Evolutionary conservation across 2,888 invertebrate species (phyloP).

Genomic region (Eutolmus rufibarbis): DNA sequence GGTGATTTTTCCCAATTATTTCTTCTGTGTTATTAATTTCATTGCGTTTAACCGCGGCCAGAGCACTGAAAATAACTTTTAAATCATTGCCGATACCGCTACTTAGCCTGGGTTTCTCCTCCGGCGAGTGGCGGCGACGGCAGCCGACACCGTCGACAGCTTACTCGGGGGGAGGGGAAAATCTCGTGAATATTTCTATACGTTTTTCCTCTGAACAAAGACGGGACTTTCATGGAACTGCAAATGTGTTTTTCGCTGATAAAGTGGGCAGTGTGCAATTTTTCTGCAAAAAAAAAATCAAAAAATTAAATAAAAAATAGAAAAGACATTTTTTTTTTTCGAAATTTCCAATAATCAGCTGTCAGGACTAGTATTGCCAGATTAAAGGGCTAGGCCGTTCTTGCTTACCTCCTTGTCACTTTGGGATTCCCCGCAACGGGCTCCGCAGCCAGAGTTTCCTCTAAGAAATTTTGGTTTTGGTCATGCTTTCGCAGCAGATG

Average conservation of each 20-base stretch:
- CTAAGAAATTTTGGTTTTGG: neutral
- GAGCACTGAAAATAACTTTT: slow-evolving; percentile 19
- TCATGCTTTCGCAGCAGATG: neutral
- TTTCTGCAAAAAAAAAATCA: neutral
- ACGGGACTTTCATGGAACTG: slow-evolving; percentile 6
- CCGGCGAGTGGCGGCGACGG: neutral
- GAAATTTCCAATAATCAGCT: slow-evolving; percentile 18
- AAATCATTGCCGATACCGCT: slow-evolving; percentile 10
- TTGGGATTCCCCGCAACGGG: neutral
- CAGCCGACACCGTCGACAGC: neutral
- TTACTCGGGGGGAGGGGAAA: neutral
- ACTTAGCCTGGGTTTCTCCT: slow-evolving; percentile 2
- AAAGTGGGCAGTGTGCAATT: slow-evolving; percentile 31
- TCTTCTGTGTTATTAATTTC: slow-evolving; percentile 11
- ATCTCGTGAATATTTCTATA: neutral
- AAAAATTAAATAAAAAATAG: too few species aligned
- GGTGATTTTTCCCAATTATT: slow-evolving; percentile 51
- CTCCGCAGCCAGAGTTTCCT: neutral
- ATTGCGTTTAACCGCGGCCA: neutral
- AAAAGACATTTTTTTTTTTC: neutral
- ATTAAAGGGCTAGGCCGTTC: neutral
- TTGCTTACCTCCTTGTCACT: neutral
- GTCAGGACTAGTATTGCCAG: slow-evolving; percentile 4
- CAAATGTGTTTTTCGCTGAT: neutral
- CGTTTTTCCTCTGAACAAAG: slow-evolving; percentile 2